Conservation (phyloP, 2,888 invertebrate genomes). For the Idaea straminata region DNA sequence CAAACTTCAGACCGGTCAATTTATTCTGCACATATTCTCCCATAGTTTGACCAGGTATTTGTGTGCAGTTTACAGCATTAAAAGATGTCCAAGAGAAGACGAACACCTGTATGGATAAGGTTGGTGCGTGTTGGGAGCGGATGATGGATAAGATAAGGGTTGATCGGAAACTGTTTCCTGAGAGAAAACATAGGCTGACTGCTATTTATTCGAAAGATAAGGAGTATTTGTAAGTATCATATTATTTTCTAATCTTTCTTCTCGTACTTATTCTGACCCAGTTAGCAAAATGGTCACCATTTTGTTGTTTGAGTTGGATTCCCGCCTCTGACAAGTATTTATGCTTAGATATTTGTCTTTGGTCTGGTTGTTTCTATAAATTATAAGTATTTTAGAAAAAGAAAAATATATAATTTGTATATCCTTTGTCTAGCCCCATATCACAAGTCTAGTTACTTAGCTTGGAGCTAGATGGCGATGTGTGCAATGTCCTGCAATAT, state of each 20-base stretch:
- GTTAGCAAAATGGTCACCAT: too few relatives aligned
- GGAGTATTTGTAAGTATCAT: conserved; percentile 90
- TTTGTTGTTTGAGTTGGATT: too few relatives aligned
- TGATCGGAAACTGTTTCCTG: conserved; percentile 86
- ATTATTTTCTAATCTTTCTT: background rate
- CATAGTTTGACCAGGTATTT: background rate
- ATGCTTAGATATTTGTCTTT: too few relatives aligned
- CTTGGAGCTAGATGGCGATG: background rate
- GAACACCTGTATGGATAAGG: conserved; percentile 77
- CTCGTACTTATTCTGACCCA: background rate
- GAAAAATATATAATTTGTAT: background rate
- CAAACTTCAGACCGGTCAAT: background rate
- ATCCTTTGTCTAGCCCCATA: background rate
- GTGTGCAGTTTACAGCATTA: conserved; percentile 80
- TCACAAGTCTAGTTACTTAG: background rate
- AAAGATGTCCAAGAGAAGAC: conserved; percentile 82
- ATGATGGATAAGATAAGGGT: conserved; percentile 82
- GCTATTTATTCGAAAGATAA: conserved; percentile 94
- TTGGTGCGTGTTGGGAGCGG: conserved; percentile 79
- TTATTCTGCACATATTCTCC: background rate
- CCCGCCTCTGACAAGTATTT: too few relatives aligned
- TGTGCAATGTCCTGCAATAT: too few relatives aligned
- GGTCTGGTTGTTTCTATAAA: too few relatives aligned
- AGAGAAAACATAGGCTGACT: conserved; percentile 88
- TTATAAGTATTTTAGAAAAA: background rate